phyloP scores from a whole-genome alignment of 2,888 invertebrate species.

The Meiosimyza decipiens region DNA sequence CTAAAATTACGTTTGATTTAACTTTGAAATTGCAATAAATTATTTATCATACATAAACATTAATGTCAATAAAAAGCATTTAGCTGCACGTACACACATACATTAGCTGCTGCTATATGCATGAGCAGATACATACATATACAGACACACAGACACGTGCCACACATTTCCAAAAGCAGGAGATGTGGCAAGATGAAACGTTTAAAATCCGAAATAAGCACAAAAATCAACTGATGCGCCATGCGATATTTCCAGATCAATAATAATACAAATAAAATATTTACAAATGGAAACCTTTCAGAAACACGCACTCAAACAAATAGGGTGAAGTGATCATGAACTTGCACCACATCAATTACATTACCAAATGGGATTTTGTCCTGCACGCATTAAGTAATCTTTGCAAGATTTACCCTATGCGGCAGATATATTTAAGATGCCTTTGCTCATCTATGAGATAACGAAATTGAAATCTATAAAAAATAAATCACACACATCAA shows the following conservation, averaged over 20 bases:
- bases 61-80: constrained; percentile 1
- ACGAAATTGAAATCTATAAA: too few relatives aligned
- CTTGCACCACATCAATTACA: too few relatives aligned
- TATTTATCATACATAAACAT: background rate
- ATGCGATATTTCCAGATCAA: background rate
- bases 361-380: too few relatives aligned
- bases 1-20: constrained; percentile 1
- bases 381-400: too few relatives aligned
- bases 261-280: constrained; percentile 7
- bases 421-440: too few relatives aligned
- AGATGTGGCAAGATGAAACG: background rate
- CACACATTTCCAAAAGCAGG: too few relatives aligned
- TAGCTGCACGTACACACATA: background rate
- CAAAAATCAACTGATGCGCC: background rate
- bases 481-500: too few relatives aligned
- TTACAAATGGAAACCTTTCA: constrained; percentile 9
- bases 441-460: too few relatives aligned
- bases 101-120: background rate
- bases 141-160: too few relatives aligned
- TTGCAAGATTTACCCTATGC: too few relatives aligned
- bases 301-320: background rate
- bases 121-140: too few relatives aligned
- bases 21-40: constrained; percentile 9
- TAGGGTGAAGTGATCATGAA: too few relatives aligned
- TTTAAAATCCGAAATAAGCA: background rate